Conservation (phyloP, 64 coral and sea anemone species). For the Montipora capricornis region DNA sequence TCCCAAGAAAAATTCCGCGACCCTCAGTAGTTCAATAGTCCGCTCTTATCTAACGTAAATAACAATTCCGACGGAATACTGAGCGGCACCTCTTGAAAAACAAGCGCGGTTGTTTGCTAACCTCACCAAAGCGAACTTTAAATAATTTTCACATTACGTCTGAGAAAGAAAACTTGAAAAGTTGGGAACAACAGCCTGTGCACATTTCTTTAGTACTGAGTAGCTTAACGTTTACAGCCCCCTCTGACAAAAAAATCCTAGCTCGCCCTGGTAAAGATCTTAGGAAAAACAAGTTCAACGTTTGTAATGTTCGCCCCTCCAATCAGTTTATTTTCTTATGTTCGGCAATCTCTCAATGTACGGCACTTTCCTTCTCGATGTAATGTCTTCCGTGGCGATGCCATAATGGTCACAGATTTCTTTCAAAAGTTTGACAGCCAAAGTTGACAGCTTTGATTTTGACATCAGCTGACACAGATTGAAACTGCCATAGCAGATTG, state of each 20-base stretch:
- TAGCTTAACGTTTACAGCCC: neutral
- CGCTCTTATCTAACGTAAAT: neutral
- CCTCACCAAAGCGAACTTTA: neutral
- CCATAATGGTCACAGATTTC: slow-evolving; percentile 65
- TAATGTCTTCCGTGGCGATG: slow-evolving; percentile 51
- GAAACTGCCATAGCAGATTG: too few species aligned
- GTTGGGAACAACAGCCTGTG: neutral
- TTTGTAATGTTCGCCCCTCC: neutral
- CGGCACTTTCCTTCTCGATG: slow-evolving; percentile 37
- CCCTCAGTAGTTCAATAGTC: neutral
- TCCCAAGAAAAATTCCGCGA: neutral
- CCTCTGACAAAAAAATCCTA: slow-evolving; percentile 8
- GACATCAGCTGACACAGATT: slow-evolving; percentile 21
- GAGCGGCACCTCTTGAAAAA: neutral
- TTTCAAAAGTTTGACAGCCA: slow-evolving; percentile 71
- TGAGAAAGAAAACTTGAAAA: neutral
- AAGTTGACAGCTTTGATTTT: slow-evolving; percentile 59
- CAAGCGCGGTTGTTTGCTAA: neutral
- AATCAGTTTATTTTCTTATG: slow-evolving; percentile 17
- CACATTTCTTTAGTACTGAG: neutral
- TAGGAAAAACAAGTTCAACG: neutral
- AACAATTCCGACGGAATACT: neutral
- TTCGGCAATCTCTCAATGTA: slow-evolving; percentile 55
- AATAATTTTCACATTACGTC: neutral
- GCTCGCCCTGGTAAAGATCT: neutral